These are phyloP conservation scores for Noctua fimbriata DNA, from an alignment of 2,888 invertebrate genomes.

Conservation along the genomic window DNA sequence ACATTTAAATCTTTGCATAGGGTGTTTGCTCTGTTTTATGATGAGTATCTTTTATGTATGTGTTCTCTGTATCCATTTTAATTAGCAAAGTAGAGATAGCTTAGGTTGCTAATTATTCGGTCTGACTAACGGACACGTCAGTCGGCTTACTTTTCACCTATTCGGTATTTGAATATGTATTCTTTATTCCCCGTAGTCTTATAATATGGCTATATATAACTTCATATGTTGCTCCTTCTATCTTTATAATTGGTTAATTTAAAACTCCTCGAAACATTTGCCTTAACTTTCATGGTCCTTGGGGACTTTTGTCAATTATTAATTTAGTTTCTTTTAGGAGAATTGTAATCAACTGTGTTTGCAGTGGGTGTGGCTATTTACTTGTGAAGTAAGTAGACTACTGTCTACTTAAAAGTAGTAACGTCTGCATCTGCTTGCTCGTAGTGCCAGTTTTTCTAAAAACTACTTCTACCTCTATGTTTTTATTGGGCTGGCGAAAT, in stretches of 20 bases:
- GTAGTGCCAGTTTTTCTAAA: neutral
- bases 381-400: slow-evolving; percentile 19
- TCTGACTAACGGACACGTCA: neutral
- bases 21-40: slow-evolving; percentile 33
- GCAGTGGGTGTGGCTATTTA: neutral
- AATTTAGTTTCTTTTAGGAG: neutral
- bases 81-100: neutral
- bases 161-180: neutral
- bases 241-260: neutral
- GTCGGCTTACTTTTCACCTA: neutral
- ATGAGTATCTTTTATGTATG: neutral
- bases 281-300: neutral
- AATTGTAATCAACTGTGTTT: neutral
- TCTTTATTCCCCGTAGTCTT: neutral
- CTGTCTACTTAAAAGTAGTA: neutral
- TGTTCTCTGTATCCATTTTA: neutral
- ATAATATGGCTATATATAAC: too few relatives aligned
- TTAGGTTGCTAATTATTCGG: slow-evolving; percentile 1
- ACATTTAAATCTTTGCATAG: slow-evolving; percentile 27
- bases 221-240: too few relatives aligned
- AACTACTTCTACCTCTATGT: neutral
- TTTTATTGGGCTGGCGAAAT: neutral
- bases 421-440: neutral
- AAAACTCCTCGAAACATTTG: neutral
- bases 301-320: neutral